Evolutionary conservation across 1,140 invertebrate species (phyloP).

Genomic region (Drosophila teissieri): DNA sequence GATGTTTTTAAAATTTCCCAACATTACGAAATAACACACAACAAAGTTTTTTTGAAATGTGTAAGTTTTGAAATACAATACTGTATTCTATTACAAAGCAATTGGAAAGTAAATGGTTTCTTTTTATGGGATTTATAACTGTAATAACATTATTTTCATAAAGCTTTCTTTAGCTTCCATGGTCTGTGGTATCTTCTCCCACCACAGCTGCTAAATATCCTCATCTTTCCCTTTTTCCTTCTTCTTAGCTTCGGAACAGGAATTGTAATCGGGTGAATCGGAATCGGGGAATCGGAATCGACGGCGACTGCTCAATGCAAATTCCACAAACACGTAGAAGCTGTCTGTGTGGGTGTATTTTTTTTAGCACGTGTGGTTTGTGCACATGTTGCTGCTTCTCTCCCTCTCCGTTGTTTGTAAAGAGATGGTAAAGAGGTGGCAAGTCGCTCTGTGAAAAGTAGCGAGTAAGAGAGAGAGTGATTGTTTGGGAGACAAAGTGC

Average conservation of each 20-base stretch:
- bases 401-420: constrained; percentile 9
- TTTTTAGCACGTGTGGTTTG: constrained; percentile 84
- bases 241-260: constrained; percentile 42
- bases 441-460: constrained; percentile 15
- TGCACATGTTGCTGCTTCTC: constrained; percentile 80
- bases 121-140: too few relatives aligned
- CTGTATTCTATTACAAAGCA: too few relatives aligned
- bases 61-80: too few relatives aligned
- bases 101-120: too few relatives aligned
- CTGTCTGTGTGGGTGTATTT: constrained; percentile 57
- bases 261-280: constrained; percentile 50
- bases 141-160: too few relatives aligned
- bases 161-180: too few relatives aligned
- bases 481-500: constrained; percentile 76
- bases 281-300: constrained; percentile 43
- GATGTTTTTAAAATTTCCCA: too few relatives aligned
- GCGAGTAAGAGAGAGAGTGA: constrained; percentile 46
- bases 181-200: background rate
- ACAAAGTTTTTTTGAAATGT: too few relatives aligned
- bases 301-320: constrained; percentile 74
- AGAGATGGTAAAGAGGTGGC: constrained; percentile 23
- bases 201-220: constrained; percentile 12
- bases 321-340: constrained; percentile 61
- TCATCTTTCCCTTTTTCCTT: constrained; percentile 2
- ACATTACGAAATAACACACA: too few relatives aligned